phyloP scores from a whole-genome alignment of 2,888 invertebrate species.

The Hydriomena furcata region DNA sequence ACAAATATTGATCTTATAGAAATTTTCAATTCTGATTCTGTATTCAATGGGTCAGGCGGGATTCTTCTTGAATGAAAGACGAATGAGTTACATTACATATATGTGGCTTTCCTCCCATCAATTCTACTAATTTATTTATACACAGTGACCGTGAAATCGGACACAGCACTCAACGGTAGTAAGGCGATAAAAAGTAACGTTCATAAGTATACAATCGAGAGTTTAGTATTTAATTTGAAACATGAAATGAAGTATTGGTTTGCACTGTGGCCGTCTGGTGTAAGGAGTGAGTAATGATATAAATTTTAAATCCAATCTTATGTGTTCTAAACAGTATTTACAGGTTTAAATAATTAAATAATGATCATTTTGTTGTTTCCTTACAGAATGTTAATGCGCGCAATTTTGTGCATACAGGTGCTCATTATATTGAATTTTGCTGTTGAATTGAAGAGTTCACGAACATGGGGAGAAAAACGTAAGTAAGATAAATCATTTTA shows the following conservation, averaged over 20 bases:
- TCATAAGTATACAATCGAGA: neutral
- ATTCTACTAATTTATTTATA: constrained; percentile 11
- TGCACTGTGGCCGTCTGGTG: too few relatives aligned
- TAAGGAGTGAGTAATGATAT: too few relatives aligned
- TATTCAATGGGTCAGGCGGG: neutral
- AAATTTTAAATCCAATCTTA: too few relatives aligned
- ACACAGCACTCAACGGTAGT: neutral
- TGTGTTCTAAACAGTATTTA: too few relatives aligned
- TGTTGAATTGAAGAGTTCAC: constrained; percentile 48
- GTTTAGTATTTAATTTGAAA: neutral
- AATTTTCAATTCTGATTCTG: too few relatives aligned
- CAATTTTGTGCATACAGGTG: constrained; percentile 47
- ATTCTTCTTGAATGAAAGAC: neutral
- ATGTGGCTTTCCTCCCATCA: neutral
- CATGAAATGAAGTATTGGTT: neutral
- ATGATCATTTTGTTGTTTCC: constrained; percentile 18
- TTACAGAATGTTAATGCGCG: constrained; percentile 53
- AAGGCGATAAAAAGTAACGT: constrained; percentile 4
- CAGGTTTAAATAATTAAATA: too few relatives aligned
- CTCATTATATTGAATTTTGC: constrained; percentile 49
- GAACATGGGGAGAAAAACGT: constrained; percentile 61
- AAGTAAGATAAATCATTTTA: constrained; percentile 41
- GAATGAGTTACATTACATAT: neutral
- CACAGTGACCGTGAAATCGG: constrained; percentile 11
- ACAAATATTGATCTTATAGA: too few relatives aligned